Percentiles rank a stretch among this genome's conserved stretches.
These are phyloP conservation scores for Luidia sarsii DNA, from an alignment of 53 echinoderm and acorn worm species.

Conservation along the genomic window DNA sequence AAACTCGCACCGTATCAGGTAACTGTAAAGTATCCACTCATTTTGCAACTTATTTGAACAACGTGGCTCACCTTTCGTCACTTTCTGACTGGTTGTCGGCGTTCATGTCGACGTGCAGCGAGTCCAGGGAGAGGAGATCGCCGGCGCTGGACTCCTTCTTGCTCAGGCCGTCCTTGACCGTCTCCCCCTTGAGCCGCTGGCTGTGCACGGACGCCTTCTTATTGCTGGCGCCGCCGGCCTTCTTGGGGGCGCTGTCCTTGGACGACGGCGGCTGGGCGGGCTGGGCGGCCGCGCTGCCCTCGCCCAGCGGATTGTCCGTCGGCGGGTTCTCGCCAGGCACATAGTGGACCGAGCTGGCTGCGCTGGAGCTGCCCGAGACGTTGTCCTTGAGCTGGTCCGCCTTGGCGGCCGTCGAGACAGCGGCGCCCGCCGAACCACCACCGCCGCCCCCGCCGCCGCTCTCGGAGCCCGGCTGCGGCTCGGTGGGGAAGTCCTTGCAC, in stretches of 20 bases:
- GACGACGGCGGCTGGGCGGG: conserved; percentile 33
- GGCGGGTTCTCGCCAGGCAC: conserved; percentile 76
- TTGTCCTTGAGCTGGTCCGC: conserved; percentile 77
- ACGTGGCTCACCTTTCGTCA: conserved; percentile 45
- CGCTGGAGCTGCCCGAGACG: conserved; percentile 92
- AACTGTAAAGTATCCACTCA: background rate
- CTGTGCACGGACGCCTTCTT: background rate
- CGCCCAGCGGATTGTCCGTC: conserved; percentile 67
- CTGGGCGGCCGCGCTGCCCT: conserved; percentile 20
- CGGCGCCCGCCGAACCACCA: too few species aligned
- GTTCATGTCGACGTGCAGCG: conserved; percentile 16
- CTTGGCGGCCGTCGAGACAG: conserved; percentile 56
- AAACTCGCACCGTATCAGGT: too few species aligned
- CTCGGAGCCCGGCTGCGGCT: conserved; percentile 62
- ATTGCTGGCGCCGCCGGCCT: background rate
- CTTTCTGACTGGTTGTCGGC: conserved; percentile 41
- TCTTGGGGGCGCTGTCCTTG: conserved; percentile 35
- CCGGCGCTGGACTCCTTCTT: conserved; percentile 20
- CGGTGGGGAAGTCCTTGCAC: conserved; percentile 89
- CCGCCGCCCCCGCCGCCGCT: too few species aligned
- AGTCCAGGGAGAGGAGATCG: conserved; percentile 31
- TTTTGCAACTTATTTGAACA: background rate
- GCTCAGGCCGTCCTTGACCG: conserved; percentile 1
- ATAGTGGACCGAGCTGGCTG: conserved; percentile 98
- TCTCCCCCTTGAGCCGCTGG: conserved; percentile 1